A percentile compares a stretch with the other conserved stretches of the same genome.
Evolutionary conservation across 2,888 invertebrate species (phyloP).

Genomic region (Lochmaea crataegi): DNA sequence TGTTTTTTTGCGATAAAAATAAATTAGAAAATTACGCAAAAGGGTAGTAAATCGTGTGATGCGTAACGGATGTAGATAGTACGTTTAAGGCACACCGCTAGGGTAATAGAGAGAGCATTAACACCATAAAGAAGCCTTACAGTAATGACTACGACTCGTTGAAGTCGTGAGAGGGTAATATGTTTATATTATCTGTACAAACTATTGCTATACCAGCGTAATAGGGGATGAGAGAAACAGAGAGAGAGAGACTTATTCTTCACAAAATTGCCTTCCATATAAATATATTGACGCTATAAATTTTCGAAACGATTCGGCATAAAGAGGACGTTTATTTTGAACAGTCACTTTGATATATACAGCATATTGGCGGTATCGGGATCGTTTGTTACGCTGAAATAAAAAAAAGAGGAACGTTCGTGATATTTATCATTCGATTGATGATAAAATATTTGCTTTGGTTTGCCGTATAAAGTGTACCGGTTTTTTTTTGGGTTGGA

Average conservation of each 20-base stretch:
- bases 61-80: constrained; percentile 53
- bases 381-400: constrained; percentile 37
- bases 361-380: constrained; percentile 54
- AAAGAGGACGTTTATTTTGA: constrained; percentile 65
- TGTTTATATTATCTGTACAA: constrained; percentile 67
- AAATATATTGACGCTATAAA: constrained; percentile 67
- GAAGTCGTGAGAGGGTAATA: constrained; percentile 66
- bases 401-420: constrained; percentile 48
- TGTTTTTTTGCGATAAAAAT: constrained; percentile 5
- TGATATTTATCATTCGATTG: constrained; percentile 49
- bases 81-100: constrained; percentile 59
- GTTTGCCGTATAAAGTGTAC: constrained; percentile 17
- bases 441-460: constrained; percentile 35
- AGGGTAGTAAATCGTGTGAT: constrained; percentile 40
- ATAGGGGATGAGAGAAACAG: constrained; percentile 56
- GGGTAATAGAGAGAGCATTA: constrained; percentile 66
- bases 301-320: constrained; percentile 64
- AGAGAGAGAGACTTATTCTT: constrained; percentile 43
- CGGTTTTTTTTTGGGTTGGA: constrained; percentile 23
- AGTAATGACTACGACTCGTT: constrained; percentile 65
- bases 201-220: constrained; percentile 61
- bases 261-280: constrained; percentile 66
- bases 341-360: constrained; percentile 59
- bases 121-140: constrained; percentile 67
- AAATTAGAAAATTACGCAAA: constrained; percentile 27